phyloP scores from a whole-genome alignment of 2,888 invertebrate genomes.

The Drosophila meridiana region DNA sequence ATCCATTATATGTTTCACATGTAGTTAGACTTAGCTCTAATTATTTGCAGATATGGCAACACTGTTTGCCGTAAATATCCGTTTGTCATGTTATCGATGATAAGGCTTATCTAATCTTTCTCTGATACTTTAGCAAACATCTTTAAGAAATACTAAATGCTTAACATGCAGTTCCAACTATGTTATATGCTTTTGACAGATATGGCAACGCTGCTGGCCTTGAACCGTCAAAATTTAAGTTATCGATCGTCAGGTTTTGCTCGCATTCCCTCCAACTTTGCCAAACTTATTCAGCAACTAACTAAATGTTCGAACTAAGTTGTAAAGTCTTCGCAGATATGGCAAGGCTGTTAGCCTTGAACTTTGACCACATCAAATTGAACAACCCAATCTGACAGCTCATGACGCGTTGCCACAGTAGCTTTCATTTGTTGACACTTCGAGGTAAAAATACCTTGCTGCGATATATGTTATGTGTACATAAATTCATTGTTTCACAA shows the following conservation, averaged over 20 bases:
- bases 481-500: background rate
- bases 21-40: background rate
- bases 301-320: background rate
- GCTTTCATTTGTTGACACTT: background rate
- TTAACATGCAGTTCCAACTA: background rate
- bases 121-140: background rate
- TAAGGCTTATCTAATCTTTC: background rate
- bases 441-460: background rate
- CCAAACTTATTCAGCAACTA: background rate
- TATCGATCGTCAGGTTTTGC: background rate
- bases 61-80: background rate
- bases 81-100: background rate
- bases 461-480: background rate
- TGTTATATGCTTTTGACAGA: background rate
- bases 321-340: background rate
- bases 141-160: background rate
- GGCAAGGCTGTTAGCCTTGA: background rate
- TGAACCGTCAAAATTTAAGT: background rate
- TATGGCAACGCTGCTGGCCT: background rate
- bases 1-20: background rate
- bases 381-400: background rate
- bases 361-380: background rate
- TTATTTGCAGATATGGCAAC: background rate
- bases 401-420: constrained; percentile 2
- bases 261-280: background rate